Evolutionary conservation across 2,888 invertebrate genomes (phyloP), one percentile per base, ranked within the genome.

Genomic region (Gonocerus acuteangulatus): DNA sequence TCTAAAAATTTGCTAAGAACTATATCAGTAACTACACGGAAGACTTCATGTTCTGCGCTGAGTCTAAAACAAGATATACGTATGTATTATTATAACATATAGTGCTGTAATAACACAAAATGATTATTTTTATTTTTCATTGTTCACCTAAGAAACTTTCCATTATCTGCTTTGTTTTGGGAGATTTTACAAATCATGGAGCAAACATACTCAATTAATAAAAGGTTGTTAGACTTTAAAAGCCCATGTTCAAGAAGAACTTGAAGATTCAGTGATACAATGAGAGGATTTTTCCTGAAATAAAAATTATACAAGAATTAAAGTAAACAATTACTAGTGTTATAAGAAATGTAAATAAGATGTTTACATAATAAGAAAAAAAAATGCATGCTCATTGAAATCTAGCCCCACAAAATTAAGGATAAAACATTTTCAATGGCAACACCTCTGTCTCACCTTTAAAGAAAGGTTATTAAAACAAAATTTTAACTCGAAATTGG

Each of bases 191-290:
- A 68, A 18, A 86, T 72, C 32, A 82, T 79, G 66, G 77, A 73
- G 68, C 84, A 85, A 0, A 81, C 78, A 51, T 80, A 78, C 48
- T 78, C 75, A 1, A 82, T 79, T 51, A 85, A 72, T 7, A 79
- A 71, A 65, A 81, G 76, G 70, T 82, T 78, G 1, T 48, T 72
- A 45, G 74, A 73, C 1, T 79, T 78, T 2, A 44, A 21, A 11
- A 91, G 78, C 0, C 88, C 89, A 66, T 89, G 81, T 13, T 80
- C 78, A 62, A 88, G 81, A 48, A 94, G 80, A 3, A 87, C 78
- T 66, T 84, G 81, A 2, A 89, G 77, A 74, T 93, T 94, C 21
- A 74, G 74, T 48, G 72, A 70, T 1, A 79, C 72, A 22, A 78
- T 73, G 39, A 73, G 72, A 23, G 72, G 71, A 64, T 77, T 72